phyloP scores from a whole-genome alignment of 2,797 vertebrate species.

The Syngnathus rostellatus region DNA sequence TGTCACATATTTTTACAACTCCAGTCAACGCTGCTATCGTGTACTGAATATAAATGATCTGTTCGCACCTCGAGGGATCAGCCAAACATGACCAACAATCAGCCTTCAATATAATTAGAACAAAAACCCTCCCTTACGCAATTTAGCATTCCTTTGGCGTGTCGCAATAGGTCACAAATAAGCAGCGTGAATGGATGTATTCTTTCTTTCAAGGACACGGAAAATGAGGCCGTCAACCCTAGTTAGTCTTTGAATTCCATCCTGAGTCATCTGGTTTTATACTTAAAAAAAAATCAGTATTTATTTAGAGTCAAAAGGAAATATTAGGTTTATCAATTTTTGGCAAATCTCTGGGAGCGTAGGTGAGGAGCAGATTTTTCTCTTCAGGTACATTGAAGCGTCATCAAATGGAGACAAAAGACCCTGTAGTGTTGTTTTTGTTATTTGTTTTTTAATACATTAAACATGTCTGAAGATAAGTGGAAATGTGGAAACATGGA shows the following conservation, averaged over 20 bases:
- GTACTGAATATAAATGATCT: conserved; percentile 44
- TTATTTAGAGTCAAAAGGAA: background rate
- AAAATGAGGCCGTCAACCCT: conserved; percentile 21
- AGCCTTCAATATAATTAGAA: conserved; percentile 30
- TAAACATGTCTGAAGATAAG: too few relatives aligned
- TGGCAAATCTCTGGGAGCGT: background rate
- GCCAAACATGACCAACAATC: conserved; percentile 15
- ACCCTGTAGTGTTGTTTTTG: too few relatives aligned
- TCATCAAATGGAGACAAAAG: background rate
- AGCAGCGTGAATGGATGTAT: background rate
- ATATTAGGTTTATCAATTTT: background rate
- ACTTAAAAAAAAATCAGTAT: background rate
- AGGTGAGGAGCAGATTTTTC: background rate
- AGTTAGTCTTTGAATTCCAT: conserved; percentile 16
- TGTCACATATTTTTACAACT: background rate
- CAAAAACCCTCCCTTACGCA: conserved; percentile 16
- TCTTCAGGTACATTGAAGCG: background rate
- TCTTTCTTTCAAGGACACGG: conserved; percentile 25
- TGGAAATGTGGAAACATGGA: too few relatives aligned
- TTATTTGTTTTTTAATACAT: background rate
- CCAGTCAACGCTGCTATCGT: conserved; percentile 13
- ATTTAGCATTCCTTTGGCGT: conserved; percentile 23
- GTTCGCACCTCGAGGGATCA: conserved; percentile 21
- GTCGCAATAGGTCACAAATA: conserved; percentile 14
- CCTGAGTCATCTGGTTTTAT: background rate